phyloP scores from a whole-genome alignment of 2,888 invertebrate genomes.

The Hydriomena furcata region DNA sequence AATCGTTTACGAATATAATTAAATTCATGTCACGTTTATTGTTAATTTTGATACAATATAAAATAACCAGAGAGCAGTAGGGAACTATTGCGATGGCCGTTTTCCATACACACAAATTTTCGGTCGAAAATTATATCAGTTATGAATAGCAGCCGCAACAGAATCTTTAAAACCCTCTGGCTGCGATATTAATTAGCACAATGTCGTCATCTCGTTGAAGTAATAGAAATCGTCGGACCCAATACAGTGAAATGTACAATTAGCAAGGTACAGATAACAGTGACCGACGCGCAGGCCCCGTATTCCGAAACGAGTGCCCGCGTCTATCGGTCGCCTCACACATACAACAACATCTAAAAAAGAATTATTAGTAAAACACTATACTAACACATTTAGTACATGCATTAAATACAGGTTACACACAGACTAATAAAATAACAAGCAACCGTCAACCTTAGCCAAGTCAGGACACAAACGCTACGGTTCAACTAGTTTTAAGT shows the following conservation, averaged over 20 bases:
- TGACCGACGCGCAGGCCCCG: constrained; percentile 30
- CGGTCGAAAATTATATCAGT: constrained; percentile 17
- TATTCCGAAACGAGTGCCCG: constrained; percentile 25
- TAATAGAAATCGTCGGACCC: constrained; percentile 55
- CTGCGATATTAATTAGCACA: constrained; percentile 13
- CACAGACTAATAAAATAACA: constrained; percentile 54
- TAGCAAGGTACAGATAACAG: constrained; percentile 49
- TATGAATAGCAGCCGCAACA: constrained; percentile 21
- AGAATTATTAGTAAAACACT: constrained; percentile 55
- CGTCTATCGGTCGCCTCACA: constrained; percentile 60
- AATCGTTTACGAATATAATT: constrained; percentile 53
- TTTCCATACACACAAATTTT: constrained; percentile 19
- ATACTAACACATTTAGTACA: constrained; percentile 55
- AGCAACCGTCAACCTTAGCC: constrained; percentile 58
- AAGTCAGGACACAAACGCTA: constrained; percentile 44
- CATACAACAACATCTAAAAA: constrained; percentile 54
- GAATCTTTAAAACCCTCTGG: constrained; percentile 20
- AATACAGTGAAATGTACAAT: constrained; percentile 81
- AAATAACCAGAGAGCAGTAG: constrained; percentile 17
- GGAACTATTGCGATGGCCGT: constrained; percentile 11
- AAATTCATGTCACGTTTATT: constrained; percentile 22
- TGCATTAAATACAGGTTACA: constrained; percentile 58
- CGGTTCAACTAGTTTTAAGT: constrained; percentile 41
- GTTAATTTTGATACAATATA: constrained; percentile 16
- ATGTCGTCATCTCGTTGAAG: constrained; percentile 11